Evolutionary conservation across 2,888 invertebrate species (phyloP).

Genomic region (Phengaris alcon): DNA sequence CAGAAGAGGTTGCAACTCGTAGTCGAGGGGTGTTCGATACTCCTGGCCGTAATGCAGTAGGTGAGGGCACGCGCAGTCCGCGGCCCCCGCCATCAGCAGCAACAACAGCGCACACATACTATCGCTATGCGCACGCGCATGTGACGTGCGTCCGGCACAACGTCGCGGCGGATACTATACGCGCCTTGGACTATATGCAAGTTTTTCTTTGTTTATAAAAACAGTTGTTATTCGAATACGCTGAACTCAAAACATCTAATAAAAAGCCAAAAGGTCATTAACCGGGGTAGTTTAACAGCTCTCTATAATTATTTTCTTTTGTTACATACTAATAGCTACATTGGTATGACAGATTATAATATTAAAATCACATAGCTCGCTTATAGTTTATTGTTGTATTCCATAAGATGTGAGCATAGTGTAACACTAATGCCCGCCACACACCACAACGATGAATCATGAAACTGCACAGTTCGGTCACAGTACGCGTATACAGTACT

Average conservation of each 20-base stretch:
- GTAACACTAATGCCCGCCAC: too few relatives aligned
- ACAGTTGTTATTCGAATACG: background rate
- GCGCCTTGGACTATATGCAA: background rate
- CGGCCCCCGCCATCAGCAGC: background rate
- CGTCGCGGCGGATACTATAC: background rate
- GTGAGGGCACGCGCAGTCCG: background rate
- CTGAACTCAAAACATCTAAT: background rate
- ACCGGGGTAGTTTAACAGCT: background rate
- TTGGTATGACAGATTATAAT: too few relatives aligned
- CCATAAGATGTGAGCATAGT: too few relatives aligned
- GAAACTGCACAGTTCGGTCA: too few relatives aligned
- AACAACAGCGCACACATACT: background rate
- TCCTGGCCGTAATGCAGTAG: background rate
- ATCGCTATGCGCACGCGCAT: background rate
- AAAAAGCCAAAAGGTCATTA: background rate
- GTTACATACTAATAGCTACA: background rate
- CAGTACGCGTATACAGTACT: too few relatives aligned
- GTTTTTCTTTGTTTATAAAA: conserved; percentile 17
- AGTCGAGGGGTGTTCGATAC: background rate
- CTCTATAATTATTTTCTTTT: background rate
- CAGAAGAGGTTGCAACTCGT: background rate
- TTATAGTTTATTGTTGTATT: background rate
- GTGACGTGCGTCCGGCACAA: conserved; percentile 12
- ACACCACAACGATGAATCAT: too few relatives aligned
- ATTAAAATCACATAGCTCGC: background rate